Base-by-base conservation (phyloP, 1,140 invertebrate genomes). In the Saccostrea cuccullata region DNA sequence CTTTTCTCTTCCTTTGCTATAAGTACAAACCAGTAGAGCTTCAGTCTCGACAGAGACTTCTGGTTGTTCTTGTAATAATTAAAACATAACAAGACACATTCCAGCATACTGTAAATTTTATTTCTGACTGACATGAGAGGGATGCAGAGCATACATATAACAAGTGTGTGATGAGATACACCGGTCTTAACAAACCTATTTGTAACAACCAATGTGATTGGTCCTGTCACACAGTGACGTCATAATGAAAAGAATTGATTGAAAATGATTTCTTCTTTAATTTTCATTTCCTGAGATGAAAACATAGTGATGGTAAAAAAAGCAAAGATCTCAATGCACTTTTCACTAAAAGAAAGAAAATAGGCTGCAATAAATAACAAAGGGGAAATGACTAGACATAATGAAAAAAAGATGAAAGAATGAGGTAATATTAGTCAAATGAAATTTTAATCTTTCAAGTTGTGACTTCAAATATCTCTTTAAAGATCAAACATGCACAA, bases 101-200 rank as follows among this genome's bases (percentile, higher is more conserved):
- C 82, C 82, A 84, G 82, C 82, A 84, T 84, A 84, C 82, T 84
- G 23, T 84, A 23, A 84, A 84, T 84, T 84, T 84, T 55, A 55
- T 84, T 36, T 56, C 55, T 84, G 82, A 84, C 40, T 84, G 82
- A 84, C 40, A 84, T 84, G 82, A 55, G 82, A 47, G 82, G 55
- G 58, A 85, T 60, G 55, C 55, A 85, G 23, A 36, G 58, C 82
- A 77, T 55, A 47, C 82, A 87, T 36, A 70, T 23, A 60, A 58
- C 47, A 60, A 60, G 20, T 58, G 60, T 40, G 47, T 55, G 36
- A 82, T 83, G 30, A 82, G 83, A 64, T 26, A 30, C 70, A 86
- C 55, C 70, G 58, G 85, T 64, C 47, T 47, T 86, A 23, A 67
- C 17, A 55, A 58, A 82, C 55, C 64, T 82, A 58, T 17, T 55